Percentiles rank a stretch among this genome's conserved stretches.
phyloP scores from a whole-genome alignment of 2,797 vertebrate species.

The Geotrypetes seraphini region DNA sequence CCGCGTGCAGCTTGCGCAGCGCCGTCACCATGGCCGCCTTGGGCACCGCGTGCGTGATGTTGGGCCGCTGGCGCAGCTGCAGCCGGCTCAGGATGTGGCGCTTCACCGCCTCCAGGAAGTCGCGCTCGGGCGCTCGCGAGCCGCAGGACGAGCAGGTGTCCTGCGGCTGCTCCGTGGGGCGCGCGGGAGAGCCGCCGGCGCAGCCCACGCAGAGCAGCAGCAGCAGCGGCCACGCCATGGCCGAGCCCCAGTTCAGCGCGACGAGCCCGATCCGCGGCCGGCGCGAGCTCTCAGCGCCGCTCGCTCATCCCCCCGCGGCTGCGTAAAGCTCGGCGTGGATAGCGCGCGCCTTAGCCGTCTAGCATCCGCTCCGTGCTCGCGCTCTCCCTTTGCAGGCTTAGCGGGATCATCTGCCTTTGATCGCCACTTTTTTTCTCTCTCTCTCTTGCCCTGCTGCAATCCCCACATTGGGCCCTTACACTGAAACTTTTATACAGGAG shows the following conservation, averaged over 20 bases:
- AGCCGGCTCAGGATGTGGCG: constrained; percentile 86
- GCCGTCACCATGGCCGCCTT: constrained; percentile 95
- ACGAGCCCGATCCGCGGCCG: too few relatives aligned
- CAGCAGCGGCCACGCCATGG: constrained; percentile 35
- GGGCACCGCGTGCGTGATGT: constrained; percentile 93
- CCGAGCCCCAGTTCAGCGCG: too few relatives aligned
- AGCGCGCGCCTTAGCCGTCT: too few relatives aligned
- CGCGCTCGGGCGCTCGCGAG: constrained; percentile 71
- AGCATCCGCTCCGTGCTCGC: too few relatives aligned
- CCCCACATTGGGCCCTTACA: constrained; percentile 62
- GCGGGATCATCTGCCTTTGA: constrained; percentile 28
- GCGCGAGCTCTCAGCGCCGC: too few relatives aligned
- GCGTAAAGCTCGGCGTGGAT: too few relatives aligned
- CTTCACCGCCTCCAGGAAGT: constrained; percentile 92
- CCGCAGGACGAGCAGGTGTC: constrained; percentile 85
- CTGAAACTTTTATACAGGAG: constrained; percentile 75
- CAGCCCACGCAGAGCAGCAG: constrained; percentile 44
- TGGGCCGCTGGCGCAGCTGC: constrained; percentile 88
- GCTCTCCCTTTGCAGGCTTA: too few relatives aligned
- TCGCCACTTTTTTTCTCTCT: constrained; percentile 20
- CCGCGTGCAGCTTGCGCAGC: constrained; percentile 87
- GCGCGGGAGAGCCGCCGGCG: constrained; percentile 47
- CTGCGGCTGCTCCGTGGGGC: too few relatives aligned
- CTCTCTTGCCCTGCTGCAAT: constrained; percentile 35
- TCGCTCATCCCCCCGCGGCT: too few relatives aligned